These are phyloP conservation scores for Thalassaphorura encarpata DNA, from an alignment of 1,140 invertebrate genomes.

Conservation along the genomic window DNA sequence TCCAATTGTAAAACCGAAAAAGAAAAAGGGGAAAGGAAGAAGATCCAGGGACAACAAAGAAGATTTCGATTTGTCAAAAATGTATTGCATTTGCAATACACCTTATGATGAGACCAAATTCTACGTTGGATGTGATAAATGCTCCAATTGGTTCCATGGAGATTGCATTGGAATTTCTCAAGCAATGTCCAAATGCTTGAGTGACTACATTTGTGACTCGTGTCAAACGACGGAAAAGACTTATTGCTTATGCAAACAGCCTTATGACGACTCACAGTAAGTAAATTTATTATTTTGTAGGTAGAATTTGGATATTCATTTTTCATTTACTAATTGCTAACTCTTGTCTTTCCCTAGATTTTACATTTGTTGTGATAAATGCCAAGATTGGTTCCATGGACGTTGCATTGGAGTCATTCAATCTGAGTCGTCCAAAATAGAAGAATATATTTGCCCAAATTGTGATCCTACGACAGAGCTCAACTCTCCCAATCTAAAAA, in stretches of 20 bases:
- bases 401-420: conserved; percentile 92
- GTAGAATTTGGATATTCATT: too few relatives aligned
- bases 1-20: too few relatives aligned
- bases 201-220: conserved; percentile 79
- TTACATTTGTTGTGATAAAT: conserved; percentile 95
- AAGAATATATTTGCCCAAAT: conserved; percentile 91
- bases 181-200: conserved; percentile 78
- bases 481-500: conserved; percentile 81
- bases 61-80: too few relatives aligned
- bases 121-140: conserved; percentile 94
- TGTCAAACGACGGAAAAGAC: conserved; percentile 66
- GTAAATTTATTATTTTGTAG: conserved; percentile 40
- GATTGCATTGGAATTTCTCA: conserved; percentile 91
- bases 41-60: too few relatives aligned
- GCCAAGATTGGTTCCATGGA: conserved; percentile 99
- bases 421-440: conserved; percentile 85
- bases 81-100: too few relatives aligned
- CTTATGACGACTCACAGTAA: conserved; percentile 95
- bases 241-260: conserved; percentile 90
- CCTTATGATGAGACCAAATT: too few relatives aligned
- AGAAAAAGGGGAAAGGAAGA: too few relatives aligned
- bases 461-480: conserved; percentile 81
- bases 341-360: conserved; percentile 50
- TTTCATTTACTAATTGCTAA: too few relatives aligned
- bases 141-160: conserved; percentile 97